Conservation (phyloP, 2,113 vertebrate genomes). For the Marmota monax region DNA sequence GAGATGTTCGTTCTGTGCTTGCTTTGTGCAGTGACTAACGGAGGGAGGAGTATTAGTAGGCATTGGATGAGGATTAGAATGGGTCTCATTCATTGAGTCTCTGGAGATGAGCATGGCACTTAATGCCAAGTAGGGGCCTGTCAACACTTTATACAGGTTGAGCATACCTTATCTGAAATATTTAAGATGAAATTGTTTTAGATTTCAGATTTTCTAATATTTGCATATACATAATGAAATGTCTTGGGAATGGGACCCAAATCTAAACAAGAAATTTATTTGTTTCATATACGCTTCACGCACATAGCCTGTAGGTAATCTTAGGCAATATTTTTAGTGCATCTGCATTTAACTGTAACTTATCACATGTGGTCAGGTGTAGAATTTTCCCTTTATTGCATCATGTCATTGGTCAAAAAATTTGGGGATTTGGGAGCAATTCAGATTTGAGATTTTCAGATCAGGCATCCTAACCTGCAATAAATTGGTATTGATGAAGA, state of each 20-base stretch:
- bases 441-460: too few relatives aligned
- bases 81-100: not conserved
- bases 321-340: not conserved
- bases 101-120: not conserved
- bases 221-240: not conserved
- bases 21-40: not conserved
- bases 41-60: too few relatives aligned
- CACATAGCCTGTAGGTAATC: too few relatives aligned
- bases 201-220: not conserved
- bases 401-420: not conserved
- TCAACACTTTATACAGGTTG: not conserved
- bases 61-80: not conserved
- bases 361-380: not conserved
- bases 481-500: not conserved
- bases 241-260: too few relatives aligned
- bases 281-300: not conserved
- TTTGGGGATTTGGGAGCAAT: not conserved
- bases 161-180: not conserved
- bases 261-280: not conserved
- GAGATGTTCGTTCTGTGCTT: fast-evolving
- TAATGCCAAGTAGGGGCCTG: not conserved
- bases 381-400: not conserved
- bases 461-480: not conserved
- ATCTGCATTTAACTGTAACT: not conserved
- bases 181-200: not conserved